Evolutionary conservation across 2,888 invertebrate genomes (phyloP).

Genomic region (Brenthis ino): DNA sequence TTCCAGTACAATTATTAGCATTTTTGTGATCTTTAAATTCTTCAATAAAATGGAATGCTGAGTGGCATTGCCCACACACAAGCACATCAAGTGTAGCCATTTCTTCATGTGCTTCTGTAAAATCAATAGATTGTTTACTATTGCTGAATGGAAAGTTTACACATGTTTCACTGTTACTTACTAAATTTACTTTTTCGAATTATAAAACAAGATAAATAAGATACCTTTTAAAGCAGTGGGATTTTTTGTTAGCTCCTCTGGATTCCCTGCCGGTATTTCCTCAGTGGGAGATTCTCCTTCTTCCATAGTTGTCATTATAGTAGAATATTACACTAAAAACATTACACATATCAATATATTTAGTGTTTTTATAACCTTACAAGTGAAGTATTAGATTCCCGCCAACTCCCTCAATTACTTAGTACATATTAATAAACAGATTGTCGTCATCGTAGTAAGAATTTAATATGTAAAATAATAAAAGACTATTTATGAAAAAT

Average conservation of each 20-base stretch:
- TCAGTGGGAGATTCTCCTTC: conserved; percentile 64
- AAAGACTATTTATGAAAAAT: background rate
- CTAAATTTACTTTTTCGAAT: background rate
- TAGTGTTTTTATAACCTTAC: conserved; percentile 39
- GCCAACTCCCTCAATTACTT: conserved; percentile 49
- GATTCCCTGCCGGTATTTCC: conserved; percentile 74
- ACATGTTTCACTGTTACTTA: background rate
- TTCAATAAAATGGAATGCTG: conserved; percentile 90
- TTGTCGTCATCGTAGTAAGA: background rate
- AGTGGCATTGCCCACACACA: conserved; percentile 92
- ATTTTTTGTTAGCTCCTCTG: conserved; percentile 85
- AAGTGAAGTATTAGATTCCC: conserved; percentile 48
- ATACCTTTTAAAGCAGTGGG: conserved; percentile 84
- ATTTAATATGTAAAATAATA: background rate
- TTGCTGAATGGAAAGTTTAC: background rate
- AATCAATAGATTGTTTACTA: background rate
- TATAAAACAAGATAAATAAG: background rate
- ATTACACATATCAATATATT: background rate
- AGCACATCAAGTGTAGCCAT: conserved; percentile 89
- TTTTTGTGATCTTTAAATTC: conserved; percentile 89
- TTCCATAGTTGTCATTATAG: conserved; percentile 67
- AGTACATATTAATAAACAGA: background rate
- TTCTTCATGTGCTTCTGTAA: conserved; percentile 88
- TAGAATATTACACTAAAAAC: conserved; percentile 9
- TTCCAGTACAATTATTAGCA: conserved; percentile 81